Evolutionary conservation across 2,888 invertebrate genomes (phyloP).

Genomic region (Adela reaumurella): DNA sequence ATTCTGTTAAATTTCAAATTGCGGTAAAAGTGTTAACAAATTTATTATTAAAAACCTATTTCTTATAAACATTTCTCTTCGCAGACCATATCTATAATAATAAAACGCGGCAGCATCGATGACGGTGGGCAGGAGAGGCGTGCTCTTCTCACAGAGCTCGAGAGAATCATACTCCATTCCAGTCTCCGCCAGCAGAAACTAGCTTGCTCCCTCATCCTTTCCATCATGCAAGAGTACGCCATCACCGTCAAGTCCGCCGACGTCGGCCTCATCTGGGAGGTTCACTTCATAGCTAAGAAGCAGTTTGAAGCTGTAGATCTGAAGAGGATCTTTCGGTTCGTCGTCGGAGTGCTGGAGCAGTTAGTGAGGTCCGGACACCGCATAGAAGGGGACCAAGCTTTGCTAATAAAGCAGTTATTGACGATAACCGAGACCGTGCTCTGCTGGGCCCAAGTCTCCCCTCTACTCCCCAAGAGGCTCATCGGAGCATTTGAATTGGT

Average conservation of each 20-base stretch:
- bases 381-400: slow-evolving; percentile 48
- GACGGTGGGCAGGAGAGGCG: slow-evolving; percentile 67
- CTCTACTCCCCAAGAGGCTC: slow-evolving; percentile 62
- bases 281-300: slow-evolving; percentile 79
- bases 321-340: slow-evolving; percentile 69
- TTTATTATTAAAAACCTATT: no score
- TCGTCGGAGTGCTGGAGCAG: slow-evolving; percentile 38
- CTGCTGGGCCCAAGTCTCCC: slow-evolving; percentile 77
- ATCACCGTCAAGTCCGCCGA: slow-evolving; percentile 81
- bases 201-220: slow-evolving; percentile 78
- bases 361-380: slow-evolving; percentile 39
- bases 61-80: no score
- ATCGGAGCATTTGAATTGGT: slow-evolving; percentile 69
- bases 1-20: no score
- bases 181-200: slow-evolving; percentile 77
- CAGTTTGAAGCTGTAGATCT: slow-evolving; percentile 80
- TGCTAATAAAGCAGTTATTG: slow-evolving; percentile 66
- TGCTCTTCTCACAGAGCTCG: slow-evolving; percentile 68
- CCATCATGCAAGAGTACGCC: slow-evolving; percentile 86
- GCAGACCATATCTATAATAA: slow-evolving; percentile 80
- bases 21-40: no score
- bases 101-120: slow-evolving; percentile 78
- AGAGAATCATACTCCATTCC: slow-evolving; percentile 76
- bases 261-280: slow-evolving; percentile 84
- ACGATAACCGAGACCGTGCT: slow-evolving; percentile 75